Conservation (phyloP, 2,888 invertebrate species). For the Apodemia zela region DNA sequence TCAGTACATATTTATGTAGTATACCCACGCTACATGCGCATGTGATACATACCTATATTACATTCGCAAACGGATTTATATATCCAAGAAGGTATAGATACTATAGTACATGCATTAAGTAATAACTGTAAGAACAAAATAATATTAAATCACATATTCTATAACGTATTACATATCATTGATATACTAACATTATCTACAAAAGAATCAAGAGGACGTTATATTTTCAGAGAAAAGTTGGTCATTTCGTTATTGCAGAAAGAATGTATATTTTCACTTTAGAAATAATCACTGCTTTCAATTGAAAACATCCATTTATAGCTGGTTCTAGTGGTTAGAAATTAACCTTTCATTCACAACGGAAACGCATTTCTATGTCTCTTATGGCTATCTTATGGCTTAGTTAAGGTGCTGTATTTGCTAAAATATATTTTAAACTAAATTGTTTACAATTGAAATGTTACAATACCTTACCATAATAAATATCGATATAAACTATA, state of each 20-base stretch:
- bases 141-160: not conserved
- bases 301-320: slow-evolving; percentile 54
- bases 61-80: too few relatives aligned
- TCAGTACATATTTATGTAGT: too few relatives aligned
- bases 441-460: too few relatives aligned
- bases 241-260: slow-evolving; percentile 41
- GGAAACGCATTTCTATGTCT: slow-evolving; percentile 30
- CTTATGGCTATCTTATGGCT: not conserved
- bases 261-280: slow-evolving; percentile 59
- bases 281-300: slow-evolving; percentile 51
- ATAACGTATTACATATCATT: not conserved
- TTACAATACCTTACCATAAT: too few relatives aligned
- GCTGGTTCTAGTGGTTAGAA: slow-evolving; percentile 41
- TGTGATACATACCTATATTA: too few relatives aligned
- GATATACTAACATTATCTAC: not conserved
- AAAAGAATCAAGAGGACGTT: not conserved
- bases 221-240: slow-evolving; percentile 35
- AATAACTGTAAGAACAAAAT: too few relatives aligned
- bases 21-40: too few relatives aligned
- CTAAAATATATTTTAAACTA: too few relatives aligned
- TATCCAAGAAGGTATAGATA: too few relatives aligned
- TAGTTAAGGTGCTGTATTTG: not conserved
- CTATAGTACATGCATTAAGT: too few relatives aligned
- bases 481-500: too few relatives aligned
- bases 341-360: slow-evolving; percentile 47